Evolutionary conservation across 1,140 invertebrate genomes (phyloP).

Genomic region (Bombus turneri): DNA sequence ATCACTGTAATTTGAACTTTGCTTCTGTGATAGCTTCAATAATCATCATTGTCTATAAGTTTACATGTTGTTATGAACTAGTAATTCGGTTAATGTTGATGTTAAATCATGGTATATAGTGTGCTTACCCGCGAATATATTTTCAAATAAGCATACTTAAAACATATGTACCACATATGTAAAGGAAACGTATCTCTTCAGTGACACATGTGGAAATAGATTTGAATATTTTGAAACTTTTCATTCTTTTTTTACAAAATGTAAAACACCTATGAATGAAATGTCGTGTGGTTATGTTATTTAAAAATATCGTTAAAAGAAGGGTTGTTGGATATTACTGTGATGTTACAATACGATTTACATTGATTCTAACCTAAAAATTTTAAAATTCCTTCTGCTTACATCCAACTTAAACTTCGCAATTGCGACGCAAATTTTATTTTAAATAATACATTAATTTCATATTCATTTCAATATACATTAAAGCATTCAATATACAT

Average conservation of each 20-base stretch:
- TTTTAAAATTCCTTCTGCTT: neutral
- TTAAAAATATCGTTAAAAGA: neutral
- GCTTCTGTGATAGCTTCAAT: conserved; percentile 28
- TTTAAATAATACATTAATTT: neutral
- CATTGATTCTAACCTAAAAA: conserved; percentile 30
- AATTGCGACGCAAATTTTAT: neutral
- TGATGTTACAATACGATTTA: neutral
- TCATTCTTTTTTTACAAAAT: neutral
- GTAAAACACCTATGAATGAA: neutral
- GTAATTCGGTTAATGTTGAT: neutral
- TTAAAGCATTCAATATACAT: neutral
- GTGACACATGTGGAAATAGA: conserved; percentile 14
- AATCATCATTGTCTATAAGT: neutral
- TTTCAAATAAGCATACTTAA: conserved; percentile 39
- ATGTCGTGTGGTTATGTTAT: neutral
- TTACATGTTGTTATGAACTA: neutral
- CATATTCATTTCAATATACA: neutral
- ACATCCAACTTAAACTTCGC: neutral
- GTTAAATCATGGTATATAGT: neutral
- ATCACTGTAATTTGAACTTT: conserved; percentile 37
- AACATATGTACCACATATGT: too few relatives aligned
- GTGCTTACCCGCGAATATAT: neutral
- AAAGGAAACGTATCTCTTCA: neutral
- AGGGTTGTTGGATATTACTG: neutral
- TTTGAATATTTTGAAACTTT: neutral